phyloP scores from a whole-genome alignment of 2,113 vertebrate genomes.

The Daphoenositta chrysoptera region DNA sequence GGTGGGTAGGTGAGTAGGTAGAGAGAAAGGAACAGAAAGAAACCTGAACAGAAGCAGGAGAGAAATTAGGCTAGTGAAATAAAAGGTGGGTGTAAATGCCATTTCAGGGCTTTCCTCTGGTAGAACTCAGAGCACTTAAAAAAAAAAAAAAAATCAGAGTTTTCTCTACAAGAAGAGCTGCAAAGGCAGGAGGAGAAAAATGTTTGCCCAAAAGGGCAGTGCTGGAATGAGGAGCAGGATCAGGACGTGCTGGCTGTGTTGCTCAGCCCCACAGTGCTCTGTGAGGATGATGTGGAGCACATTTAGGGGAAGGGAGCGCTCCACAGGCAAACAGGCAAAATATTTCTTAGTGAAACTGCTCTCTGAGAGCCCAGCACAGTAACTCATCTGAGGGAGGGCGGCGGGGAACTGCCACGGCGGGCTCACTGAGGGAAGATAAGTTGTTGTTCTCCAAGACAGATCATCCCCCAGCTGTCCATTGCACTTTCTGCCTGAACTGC shows the following conservation, averaged over 20 bases:
- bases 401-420: neutral
- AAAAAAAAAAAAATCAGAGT: neutral
- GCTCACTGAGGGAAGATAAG: neutral
- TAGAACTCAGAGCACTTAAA: neutral
- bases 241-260: neutral
- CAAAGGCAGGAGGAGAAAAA: neutral
- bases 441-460: neutral
- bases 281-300: fast-evolving
- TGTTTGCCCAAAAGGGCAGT: neutral
- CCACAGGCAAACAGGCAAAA: neutral
- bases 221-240: neutral
- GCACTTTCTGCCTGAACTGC: constrained; percentile 44
- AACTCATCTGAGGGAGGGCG: neutral
- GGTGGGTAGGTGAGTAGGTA: neutral
- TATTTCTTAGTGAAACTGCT: constrained; percentile 7
- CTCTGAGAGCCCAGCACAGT: neutral
- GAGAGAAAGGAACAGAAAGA: neutral
- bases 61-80: neutral
- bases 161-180: neutral
- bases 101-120: neutral
- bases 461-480: constrained; percentile 45
- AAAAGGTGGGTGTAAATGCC: neutral
- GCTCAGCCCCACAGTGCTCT: neutral
- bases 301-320: neutral
- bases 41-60: neutral